Conservation (phyloP, 2,888 invertebrate species). For the Drosophila eohydei region DNA sequence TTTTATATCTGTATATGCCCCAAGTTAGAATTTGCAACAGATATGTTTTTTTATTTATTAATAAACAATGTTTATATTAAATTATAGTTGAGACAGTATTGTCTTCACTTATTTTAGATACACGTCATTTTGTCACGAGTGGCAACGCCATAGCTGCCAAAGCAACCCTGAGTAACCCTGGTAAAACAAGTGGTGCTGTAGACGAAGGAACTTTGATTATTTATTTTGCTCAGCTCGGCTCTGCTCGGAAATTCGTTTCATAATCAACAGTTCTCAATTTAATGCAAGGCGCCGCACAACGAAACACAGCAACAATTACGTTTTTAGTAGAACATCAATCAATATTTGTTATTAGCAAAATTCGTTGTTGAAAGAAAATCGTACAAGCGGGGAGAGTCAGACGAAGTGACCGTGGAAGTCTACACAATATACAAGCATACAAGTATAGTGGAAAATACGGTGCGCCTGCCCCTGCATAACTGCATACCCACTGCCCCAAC, state of each 20-base stretch:
- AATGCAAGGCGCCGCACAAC: slow-evolving; percentile 21
- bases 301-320: slow-evolving; percentile 37
- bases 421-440: slow-evolving; percentile 30
- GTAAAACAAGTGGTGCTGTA: slow-evolving; percentile 68
- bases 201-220: slow-evolving; percentile 56
- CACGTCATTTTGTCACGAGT: slow-evolving; percentile 59
- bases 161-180: slow-evolving; percentile 53
- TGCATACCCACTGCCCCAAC: slow-evolving; percentile 1
- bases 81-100: neutral
- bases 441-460: slow-evolving; percentile 41
- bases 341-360: slow-evolving; percentile 52
- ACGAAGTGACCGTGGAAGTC: slow-evolving; percentile 56
- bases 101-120: slow-evolving; percentile 12
- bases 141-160: slow-evolving; percentile 52
- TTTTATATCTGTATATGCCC: neutral
- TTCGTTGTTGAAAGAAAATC: slow-evolving; percentile 57
- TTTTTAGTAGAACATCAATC: slow-evolving; percentile 26
- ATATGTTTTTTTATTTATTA: neutral
- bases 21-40: neutral
- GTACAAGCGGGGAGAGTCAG: slow-evolving; percentile 26
- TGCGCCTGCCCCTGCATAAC: slow-evolving; percentile 8
- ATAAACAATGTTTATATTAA: neutral
- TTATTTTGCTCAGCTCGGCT: slow-evolving; percentile 55
- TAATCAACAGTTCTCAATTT: slow-evolving; percentile 62
- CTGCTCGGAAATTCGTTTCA: slow-evolving; percentile 62